Conservation (phyloP, 2,888 invertebrate genomes). For the Brenthis daphne region DNA sequence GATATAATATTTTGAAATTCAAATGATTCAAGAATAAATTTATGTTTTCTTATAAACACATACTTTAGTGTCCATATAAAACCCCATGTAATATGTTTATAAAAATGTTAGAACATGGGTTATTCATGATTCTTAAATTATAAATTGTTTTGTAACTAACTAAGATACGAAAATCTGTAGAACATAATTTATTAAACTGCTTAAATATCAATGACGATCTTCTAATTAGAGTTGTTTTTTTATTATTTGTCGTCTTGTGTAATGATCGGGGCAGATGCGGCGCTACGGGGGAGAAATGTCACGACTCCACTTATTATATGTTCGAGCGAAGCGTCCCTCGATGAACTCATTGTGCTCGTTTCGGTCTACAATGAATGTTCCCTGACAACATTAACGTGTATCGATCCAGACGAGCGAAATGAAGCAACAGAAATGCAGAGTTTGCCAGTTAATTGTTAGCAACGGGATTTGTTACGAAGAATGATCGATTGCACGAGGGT, state of each 20-base stretch:
- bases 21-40: no score
- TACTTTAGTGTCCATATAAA: no score
- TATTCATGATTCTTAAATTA: not conserved
- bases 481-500: constrained; percentile 22
- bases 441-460: constrained; percentile 35
- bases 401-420: constrained; percentile 38
- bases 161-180: not conserved
- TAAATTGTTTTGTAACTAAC: constrained; percentile 4
- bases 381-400: constrained; percentile 36
- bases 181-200: constrained; percentile 3
- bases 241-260: constrained; percentile 53
- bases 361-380: constrained; percentile 33
- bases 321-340: constrained; percentile 47
- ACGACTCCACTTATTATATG: constrained; percentile 48
- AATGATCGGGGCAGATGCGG: constrained; percentile 58
- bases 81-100: no score
- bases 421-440: constrained; percentile 39
- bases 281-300: constrained; percentile 65
- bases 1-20: not conserved
- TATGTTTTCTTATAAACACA: no score
- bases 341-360: constrained; percentile 54
- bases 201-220: constrained; percentile 32
- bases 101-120: no score
- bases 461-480: constrained; percentile 28
- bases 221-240: constrained; percentile 50